Percentiles rank a stretch among this genome's conserved stretches.
These are phyloP conservation scores for Otus scops DNA, from an alignment of 2,797 vertebrate genomes.

Conservation along the genomic window DNA sequence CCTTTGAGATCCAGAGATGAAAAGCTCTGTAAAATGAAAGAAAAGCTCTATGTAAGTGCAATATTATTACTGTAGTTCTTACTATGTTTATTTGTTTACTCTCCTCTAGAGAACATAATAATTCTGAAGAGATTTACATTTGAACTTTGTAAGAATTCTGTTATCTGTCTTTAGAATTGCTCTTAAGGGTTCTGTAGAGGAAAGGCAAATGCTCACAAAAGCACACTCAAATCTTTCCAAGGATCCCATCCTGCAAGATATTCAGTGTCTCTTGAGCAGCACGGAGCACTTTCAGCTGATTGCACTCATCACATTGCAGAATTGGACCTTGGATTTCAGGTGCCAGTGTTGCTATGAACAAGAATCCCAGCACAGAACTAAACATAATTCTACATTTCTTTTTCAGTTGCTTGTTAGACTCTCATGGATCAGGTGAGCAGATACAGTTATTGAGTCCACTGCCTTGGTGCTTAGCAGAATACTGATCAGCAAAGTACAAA, in stretches of 20 bases:
- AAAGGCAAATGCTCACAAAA: constrained; percentile 26
- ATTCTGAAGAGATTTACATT: constrained; percentile 66
- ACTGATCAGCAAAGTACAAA: neutral
- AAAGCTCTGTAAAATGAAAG: constrained; percentile 22
- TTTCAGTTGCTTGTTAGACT: neutral
- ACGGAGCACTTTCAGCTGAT: constrained; percentile 5
- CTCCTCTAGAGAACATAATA: constrained; percentile 18
- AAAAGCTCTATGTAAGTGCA: neutral
- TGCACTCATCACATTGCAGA: neutral
- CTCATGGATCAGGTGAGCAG: neutral
- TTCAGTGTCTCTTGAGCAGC: constrained; percentile 14
- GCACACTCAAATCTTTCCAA: constrained; percentile 26
- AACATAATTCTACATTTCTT: neutral
- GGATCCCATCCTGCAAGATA: neutral
- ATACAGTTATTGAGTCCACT: neutral
- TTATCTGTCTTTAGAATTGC: constrained; percentile 28
- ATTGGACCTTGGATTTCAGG: neutral
- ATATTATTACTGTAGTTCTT: neutral
- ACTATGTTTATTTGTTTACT: constrained; percentile 42
- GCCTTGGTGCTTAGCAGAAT: neutral
- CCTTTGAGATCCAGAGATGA: constrained; percentile 28
- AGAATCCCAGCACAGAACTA: neutral
- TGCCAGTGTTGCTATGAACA: neutral
- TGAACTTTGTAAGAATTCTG: constrained; percentile 46
- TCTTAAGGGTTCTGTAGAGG: constrained; percentile 38